Evolutionary conservation across 2,888 invertebrate species (phyloP).

Genomic region (Helobdella robusta): DNA sequence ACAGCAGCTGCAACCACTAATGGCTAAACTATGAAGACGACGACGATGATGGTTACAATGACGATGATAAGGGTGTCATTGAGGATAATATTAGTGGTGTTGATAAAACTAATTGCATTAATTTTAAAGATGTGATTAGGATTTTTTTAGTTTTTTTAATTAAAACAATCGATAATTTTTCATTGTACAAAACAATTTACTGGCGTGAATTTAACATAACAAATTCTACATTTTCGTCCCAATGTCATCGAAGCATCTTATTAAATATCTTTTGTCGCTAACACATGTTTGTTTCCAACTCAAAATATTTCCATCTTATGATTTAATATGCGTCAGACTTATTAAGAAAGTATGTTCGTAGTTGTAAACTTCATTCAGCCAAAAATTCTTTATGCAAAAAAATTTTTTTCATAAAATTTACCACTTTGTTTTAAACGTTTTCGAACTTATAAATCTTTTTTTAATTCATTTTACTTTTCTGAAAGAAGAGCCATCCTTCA

Average conservation of each 20-base stretch:
- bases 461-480: slow-evolving; percentile 8
- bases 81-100: background rate
- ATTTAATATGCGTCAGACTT: no score
- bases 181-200: background rate
- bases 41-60: slow-evolving; percentile 8
- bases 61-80: background rate
- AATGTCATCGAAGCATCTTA: no score
- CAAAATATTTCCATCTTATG: no score
- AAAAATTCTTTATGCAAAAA: background rate
- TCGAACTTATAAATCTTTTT: background rate
- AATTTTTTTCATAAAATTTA: background rate
- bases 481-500: no score
- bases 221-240: no score
- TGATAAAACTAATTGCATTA: background rate
- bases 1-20: no score
- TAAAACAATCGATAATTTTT: background rate
- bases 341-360: no score
- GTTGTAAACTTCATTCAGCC: no score
- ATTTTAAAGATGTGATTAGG: background rate
- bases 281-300: no score
- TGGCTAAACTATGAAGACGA: slow-evolving; percentile 9
- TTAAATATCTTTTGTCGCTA: no score
- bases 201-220: background rate
- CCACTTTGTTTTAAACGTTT: background rate
- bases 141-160: background rate